Evolutionary conservation across 2,113 vertebrate genomes (phyloP), one percentile per base, ranked within the genome.

Genomic region (Nymphicus hollandicus): DNA sequence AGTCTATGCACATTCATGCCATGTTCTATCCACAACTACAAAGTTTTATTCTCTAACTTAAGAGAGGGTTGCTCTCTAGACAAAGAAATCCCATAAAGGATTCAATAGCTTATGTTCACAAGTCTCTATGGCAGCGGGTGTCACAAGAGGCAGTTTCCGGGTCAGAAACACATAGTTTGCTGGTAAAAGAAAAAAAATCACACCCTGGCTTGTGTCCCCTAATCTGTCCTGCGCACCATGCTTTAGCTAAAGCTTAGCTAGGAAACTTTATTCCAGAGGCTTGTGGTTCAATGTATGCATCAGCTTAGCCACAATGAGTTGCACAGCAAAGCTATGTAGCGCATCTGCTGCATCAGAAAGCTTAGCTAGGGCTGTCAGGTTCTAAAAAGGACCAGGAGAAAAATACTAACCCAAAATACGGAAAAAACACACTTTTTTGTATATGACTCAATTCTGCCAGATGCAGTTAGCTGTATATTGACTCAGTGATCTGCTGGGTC

Each of bases 231-330:
- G 52, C 35, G 41, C 8, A 14, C 23, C 43, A 6, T 0, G 1
- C 23, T 6, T 35, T 24, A 58, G 4, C 55, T 43, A 24, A 60
- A 86, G 63, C 43, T 82, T 50, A 43, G 29, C 35, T 13, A 71
- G 47, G 58, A 80, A 76, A 46, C n/a, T n/a, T 71, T 4, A 69
- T 37, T 86, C 18, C 88, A 90, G 58, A 37, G 53, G 49, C 11
- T 64, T 35, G 35, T 37, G 66, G 56, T 41, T 44, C 70, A 29
- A 31, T 3, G 2, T 6, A 5, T 0, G 0, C 5, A 50, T 28
- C 77, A 74, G 39, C 47, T 56, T 25, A 44, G 53, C 60, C 49
- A 35, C 37, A 5, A 1, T 0, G 14, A 28, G 70, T 11, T 35
- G 47, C 12, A 53, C 6, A 29, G 73, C 44, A 31, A 22, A 55